These are phyloP conservation scores for Diaperis boleti DNA, from an alignment of 2,888 invertebrate species.

Conservation along the genomic window DNA sequence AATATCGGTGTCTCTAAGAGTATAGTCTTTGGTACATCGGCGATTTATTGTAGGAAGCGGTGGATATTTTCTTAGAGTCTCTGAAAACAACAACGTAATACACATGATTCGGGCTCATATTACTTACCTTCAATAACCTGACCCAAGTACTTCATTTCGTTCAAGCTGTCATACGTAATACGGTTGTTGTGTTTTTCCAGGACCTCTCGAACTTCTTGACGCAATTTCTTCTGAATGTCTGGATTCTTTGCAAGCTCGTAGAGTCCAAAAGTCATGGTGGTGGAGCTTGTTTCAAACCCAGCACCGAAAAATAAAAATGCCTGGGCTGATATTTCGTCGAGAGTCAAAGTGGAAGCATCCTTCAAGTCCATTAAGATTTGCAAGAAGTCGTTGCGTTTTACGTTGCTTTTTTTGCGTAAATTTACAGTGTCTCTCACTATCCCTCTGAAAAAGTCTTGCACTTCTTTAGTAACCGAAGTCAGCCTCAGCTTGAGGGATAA, in stretches of 20 bases:
- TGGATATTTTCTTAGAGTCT: slow-evolving; percentile 60
- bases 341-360: slow-evolving; percentile 29
- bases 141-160: slow-evolving; percentile 67
- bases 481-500: slow-evolving; percentile 44
- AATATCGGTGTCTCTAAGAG: slow-evolving; percentile 54
- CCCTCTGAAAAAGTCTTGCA: slow-evolving; percentile 52
- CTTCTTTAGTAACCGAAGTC: slow-evolving; percentile 39
- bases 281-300: slow-evolving; percentile 74
- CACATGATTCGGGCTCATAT: too few species aligned
- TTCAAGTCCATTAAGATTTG: slow-evolving; percentile 53
- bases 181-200: slow-evolving; percentile 57
- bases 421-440: slow-evolving; percentile 54
- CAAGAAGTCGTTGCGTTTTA: slow-evolving; percentile 52
- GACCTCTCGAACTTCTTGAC: slow-evolving; percentile 61
- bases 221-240: slow-evolving; percentile 55
- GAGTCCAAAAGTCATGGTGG: slow-evolving; percentile 69
- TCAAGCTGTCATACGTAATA: slow-evolving; percentile 64
- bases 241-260: slow-evolving; percentile 66
- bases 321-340: slow-evolving; percentile 66
- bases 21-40: slow-evolving; percentile 50
- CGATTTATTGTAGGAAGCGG: slow-evolving; percentile 43
- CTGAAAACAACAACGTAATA: too few species aligned
- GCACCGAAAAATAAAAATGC: slow-evolving; percentile 72
- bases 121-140: slow-evolving; percentile 52
- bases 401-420: slow-evolving; percentile 51